These are phyloP conservation scores for Zosterops pallidus DNA, from an alignment of 2,113 vertebrate genomes.

Conservation along the genomic window DNA sequence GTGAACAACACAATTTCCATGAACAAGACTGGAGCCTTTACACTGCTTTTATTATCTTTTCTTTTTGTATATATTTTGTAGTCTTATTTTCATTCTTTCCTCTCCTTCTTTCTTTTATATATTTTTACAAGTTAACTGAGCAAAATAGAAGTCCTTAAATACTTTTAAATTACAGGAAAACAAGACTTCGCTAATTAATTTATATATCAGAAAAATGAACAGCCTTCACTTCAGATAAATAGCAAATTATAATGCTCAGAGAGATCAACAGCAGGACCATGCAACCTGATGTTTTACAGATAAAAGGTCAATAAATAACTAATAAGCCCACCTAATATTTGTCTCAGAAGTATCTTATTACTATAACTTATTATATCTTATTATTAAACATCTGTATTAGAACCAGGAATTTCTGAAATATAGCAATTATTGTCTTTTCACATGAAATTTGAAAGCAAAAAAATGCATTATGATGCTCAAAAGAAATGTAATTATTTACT, in stretches of 20 bases:
- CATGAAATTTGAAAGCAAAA: neutral
- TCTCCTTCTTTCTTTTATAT: neutral
- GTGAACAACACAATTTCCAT: neutral
- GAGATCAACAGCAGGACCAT: neutral
- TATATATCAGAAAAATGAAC: neutral
- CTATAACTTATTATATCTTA: neutral
- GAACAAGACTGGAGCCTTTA: neutral
- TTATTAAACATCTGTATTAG: neutral
- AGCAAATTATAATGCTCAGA: neutral
- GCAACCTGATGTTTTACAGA: neutral
- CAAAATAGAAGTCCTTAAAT: neutral
- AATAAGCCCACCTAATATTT: neutral
- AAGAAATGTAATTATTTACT: neutral
- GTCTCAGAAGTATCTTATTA: neutral
- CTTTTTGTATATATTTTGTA: neutral
- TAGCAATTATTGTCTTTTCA: neutral
- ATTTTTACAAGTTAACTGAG: neutral
- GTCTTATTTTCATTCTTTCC: neutral
- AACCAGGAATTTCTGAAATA: neutral
- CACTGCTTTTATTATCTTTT: neutral
- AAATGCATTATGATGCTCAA: neutral
- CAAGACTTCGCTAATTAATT: neutral
- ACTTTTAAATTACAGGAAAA: neutral
- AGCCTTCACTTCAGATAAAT: neutral
- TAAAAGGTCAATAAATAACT: neutral